A percentile compares a stretch with the other conserved stretches of the same genome.
Evolutionary conservation across 2,113 vertebrate species (phyloP).

Genomic region (Labeo rohita): DNA sequence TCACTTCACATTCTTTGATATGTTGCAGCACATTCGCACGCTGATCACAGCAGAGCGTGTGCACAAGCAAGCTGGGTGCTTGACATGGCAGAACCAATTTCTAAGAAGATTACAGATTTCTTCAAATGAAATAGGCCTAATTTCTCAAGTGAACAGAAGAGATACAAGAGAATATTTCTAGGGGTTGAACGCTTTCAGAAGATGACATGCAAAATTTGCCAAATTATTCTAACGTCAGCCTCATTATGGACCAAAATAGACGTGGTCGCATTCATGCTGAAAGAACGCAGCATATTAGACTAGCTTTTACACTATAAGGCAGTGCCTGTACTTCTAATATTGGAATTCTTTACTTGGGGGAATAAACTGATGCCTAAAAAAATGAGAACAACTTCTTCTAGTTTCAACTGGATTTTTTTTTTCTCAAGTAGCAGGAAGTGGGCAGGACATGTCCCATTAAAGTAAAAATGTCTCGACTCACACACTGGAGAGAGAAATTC

Average conservation of each 20-base stretch:
- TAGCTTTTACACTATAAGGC: not conserved
- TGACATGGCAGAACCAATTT: constrained; percentile 24
- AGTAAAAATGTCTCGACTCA: constrained; percentile 54
- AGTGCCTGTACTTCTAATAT: not conserved
- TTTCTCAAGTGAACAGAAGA: constrained; percentile 23
- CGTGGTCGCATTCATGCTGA: not conserved
- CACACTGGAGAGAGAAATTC: constrained; percentile 38
- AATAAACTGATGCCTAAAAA: constrained; percentile 19
- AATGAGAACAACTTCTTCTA: not conserved
- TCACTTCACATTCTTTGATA: constrained; percentile 21
- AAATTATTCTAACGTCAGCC: not conserved
- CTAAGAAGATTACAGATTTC: constrained; percentile 39
- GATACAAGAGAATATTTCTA: constrained; percentile 4
- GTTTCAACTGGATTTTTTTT: not conserved
- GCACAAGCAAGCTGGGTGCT: not conserved
- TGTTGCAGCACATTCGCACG: not conserved
- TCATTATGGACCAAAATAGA: not conserved
- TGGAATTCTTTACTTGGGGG: not conserved
- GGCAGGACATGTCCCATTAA: constrained; percentile 46
- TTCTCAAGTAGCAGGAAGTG: not conserved
- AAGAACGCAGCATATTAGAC: not conserved
- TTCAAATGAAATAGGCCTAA: constrained; percentile 24
- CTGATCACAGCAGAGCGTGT: not conserved
- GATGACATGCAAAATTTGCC: not conserved
- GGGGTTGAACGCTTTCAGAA: not conserved